A percentile compares a stretch with the other conserved stretches of the same genome.
These are phyloP conservation scores for Loris lydekkerianus DNA, from an alignment of 2,797 vertebrate species.

Conservation along the genomic window DNA sequence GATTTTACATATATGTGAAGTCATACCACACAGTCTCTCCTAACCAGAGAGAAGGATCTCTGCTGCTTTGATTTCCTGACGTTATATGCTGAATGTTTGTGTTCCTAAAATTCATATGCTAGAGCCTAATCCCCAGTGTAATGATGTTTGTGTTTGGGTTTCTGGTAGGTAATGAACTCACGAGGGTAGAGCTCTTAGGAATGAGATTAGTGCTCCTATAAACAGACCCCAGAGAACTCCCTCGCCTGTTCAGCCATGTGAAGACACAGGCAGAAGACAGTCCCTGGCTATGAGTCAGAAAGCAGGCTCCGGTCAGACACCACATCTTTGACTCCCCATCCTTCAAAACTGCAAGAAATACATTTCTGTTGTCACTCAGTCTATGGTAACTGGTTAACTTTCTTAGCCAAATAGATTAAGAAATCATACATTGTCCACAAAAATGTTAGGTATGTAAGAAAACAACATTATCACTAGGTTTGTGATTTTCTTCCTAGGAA, in stretches of 20 bases:
- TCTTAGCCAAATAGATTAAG: background rate
- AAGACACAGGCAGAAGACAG: background rate
- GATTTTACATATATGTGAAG: background rate
- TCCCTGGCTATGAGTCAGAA: background rate
- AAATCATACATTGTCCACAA: conserved; percentile 17
- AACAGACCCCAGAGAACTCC: background rate
- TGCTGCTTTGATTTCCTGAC: background rate
- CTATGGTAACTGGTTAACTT: background rate
- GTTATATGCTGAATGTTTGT: background rate
- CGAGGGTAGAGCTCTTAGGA: no score
- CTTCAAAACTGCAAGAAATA: background rate
- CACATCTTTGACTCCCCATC: background rate
- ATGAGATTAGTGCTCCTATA: background rate
- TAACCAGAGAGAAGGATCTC: conserved; percentile 8
- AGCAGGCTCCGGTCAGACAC: background rate
- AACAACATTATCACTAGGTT: background rate
- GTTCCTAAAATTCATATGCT: background rate
- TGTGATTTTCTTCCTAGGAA: conserved; percentile 52
- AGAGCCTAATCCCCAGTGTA: background rate
- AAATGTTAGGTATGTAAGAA: conserved; percentile 30
- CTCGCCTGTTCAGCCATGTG: background rate
- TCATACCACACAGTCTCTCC: background rate
- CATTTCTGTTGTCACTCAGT: background rate
- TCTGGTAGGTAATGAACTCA: background rate
- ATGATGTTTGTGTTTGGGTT: background rate